Percentiles rank a stretch among this genome's conserved stretches.
Conservation (phyloP, 1,140 invertebrate genomes). For the Cotesia typhae region DNA sequence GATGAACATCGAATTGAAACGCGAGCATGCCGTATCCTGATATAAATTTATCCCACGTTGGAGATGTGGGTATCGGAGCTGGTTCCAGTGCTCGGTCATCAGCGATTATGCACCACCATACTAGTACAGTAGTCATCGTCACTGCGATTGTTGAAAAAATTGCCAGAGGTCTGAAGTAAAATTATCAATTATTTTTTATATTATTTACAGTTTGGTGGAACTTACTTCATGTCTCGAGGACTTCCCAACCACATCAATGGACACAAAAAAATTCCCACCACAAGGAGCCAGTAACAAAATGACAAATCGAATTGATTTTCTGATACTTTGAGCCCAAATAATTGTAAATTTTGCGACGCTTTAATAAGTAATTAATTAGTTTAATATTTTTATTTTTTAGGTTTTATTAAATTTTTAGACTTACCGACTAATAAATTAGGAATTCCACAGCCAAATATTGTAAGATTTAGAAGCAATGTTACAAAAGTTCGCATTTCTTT, state of each 20-base stretch:
- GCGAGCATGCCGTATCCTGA: constrained; percentile 62
- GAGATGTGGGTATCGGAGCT: constrained; percentile 50
- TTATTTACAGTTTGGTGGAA: constrained; percentile 31
- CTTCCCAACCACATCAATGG: constrained; percentile 85
- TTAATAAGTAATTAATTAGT: constrained; percentile 44
- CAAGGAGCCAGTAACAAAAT: constrained; percentile 79
- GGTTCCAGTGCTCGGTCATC: constrained; percentile 50
- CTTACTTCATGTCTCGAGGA: constrained; percentile 83
- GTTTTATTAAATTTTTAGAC: constrained; percentile 39
- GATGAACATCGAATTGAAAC: constrained; percentile 81
- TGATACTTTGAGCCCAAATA: constrained; percentile 75
- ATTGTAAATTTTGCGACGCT: constrained; percentile 80
- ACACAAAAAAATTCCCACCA: constrained; percentile 75
- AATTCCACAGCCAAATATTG: constrained; percentile 78
- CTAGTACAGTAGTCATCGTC: constrained; percentile 48
- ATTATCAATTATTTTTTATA: constrained; percentile 28
- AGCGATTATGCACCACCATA: constrained; percentile 60
- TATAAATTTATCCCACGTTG: constrained; percentile 60
- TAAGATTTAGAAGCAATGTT: constrained; percentile 75
- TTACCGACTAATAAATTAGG: constrained; percentile 80
- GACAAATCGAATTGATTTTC: constrained; percentile 71
- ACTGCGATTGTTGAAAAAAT: constrained; percentile 49
- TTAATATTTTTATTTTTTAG: constrained; percentile 26
- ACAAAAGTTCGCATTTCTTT: constrained; percentile 68
- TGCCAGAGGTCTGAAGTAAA: constrained; percentile 52